These are phyloP conservation scores for Epistrophe grossulariae DNA, from an alignment of 2,888 invertebrate genomes.

Conservation along the genomic window DNA sequence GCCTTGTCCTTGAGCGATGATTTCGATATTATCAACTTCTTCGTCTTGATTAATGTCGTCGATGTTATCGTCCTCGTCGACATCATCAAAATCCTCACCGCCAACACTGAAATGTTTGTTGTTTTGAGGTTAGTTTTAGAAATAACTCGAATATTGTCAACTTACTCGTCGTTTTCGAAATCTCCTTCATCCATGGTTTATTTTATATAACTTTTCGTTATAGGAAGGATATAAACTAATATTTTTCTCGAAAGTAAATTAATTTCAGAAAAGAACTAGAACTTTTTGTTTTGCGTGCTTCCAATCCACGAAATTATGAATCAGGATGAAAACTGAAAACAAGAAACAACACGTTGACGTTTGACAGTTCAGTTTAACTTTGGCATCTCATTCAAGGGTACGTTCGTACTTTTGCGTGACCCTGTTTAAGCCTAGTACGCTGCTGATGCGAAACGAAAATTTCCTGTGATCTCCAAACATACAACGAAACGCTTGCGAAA, in stretches of 20 bases:
- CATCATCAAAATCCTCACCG: conserved; percentile 94
- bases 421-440: too few relatives aligned
- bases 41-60: conserved; percentile 94
- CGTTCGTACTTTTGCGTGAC: not conserved
- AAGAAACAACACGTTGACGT: conserved; percentile 27
- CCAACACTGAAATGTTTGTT: conserved; percentile 80
- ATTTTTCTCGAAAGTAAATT: not conserved
- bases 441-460: too few relatives aligned
- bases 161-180: conserved; percentile 92
- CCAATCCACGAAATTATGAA: not conserved
- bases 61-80: conserved; percentile 94
- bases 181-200: conserved; percentile 92
- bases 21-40: conserved; percentile 93
- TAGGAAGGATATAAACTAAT: too few relatives aligned
- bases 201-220: not conserved
- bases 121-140: conserved; percentile 35
- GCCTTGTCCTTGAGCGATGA: conserved; percentile 91
- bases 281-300: conserved; percentile 13
- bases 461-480: too few relatives aligned
- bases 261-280: not conserved
- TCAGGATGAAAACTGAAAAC: not conserved
- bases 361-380: not conserved
- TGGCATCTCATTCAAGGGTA: not conserved
- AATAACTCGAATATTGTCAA: conserved; percentile 77
- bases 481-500: too few relatives aligned